Evolutionary conservation across 1,140 invertebrate genomes (phyloP), one percentile per base, ranked within the genome.

Genomic region (Listronotus oregonensis): DNA sequence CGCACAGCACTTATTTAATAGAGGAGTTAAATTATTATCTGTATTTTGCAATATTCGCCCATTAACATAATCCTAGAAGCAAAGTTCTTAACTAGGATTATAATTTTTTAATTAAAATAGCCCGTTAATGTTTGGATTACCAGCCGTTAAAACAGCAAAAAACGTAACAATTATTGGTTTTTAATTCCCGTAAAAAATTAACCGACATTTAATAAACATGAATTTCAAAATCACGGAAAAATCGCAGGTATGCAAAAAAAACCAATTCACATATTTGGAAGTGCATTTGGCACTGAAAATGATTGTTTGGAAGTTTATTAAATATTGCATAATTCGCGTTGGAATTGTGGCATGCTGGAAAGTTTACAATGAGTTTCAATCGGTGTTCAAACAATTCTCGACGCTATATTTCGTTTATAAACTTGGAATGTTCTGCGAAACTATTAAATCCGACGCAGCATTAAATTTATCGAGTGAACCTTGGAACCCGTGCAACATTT

Each of bases 331-430:
- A 61, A 61, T 61, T 61, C 59, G 18, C 49, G 37, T 61, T 61
- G 18, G 59, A 61, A 51, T 61, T 40, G 49, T 51, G 59, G 59
- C 21, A 61, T 51, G 59, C 59, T 61, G 21, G 59, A 61, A 61
- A 61, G 59, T 61, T 61, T 61, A 61, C 59, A 61, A 52, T 61
- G 49, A 50, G 50, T 61, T 61, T 61, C 32, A 61, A 61, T 61
- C 14, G 37, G 46, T 34, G 59, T 61, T 61, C 49, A 47, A 61
- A 51, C 39, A 61, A 52, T 59, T 59, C 9, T 42, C 21, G 18
- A 46, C 40, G 31, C 32, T 49, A 17, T 18, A 47, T 47, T 37
- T 47, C 31, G 49, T 61, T 61, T 51, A 61, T 51, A 51, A 61
- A 61, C 49, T 61, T 50, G 47, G 59, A 61, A 51, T 61, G 21